Conservation (phyloP, 2,113 vertebrate genomes). For the Xiphorhynchus elegans region DNA sequence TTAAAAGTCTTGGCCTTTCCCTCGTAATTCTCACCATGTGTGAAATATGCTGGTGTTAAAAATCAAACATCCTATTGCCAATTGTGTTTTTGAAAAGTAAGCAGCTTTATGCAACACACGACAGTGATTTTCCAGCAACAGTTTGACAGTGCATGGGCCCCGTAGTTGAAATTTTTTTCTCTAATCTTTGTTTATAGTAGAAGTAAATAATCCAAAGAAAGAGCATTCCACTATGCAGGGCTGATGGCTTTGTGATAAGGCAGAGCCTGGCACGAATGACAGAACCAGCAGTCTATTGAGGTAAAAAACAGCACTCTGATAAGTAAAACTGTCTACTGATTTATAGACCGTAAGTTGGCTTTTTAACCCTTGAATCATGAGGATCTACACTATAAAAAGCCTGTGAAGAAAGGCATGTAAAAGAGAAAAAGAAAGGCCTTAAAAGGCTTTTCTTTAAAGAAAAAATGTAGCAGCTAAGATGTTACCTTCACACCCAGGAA, state of each 20-base stretch:
- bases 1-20: not conserved
- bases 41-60: not conserved
- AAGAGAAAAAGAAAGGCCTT: not conserved
- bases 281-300: conserved; percentile 76
- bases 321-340: conserved; percentile 74
- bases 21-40: not conserved
- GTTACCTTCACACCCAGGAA: not conserved
- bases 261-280: conserved; percentile 81
- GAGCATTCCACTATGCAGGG: conserved; percentile 74
- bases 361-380: conserved; percentile 53
- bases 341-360: conserved; percentile 59
- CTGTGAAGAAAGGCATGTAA: not conserved
- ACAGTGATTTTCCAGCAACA: conserved; percentile 78
- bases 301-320: conserved; percentile 74
- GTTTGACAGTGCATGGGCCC: conserved; percentile 72
- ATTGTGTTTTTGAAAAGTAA: not conserved
- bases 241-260: conserved; percentile 82
- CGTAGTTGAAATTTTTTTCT: conserved; percentile 77
- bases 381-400: conserved; percentile 16
- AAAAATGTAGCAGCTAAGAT: not conserved
- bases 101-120: conserved; percentile 50
- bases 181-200: conserved; percentile 92
- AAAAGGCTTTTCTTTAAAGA: not conserved
- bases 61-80: not conserved
- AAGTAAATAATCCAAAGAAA: conserved; percentile 86